Evolutionary conservation across 1,140 invertebrate genomes (phyloP).

Genomic region (Eciton burchellii): DNA sequence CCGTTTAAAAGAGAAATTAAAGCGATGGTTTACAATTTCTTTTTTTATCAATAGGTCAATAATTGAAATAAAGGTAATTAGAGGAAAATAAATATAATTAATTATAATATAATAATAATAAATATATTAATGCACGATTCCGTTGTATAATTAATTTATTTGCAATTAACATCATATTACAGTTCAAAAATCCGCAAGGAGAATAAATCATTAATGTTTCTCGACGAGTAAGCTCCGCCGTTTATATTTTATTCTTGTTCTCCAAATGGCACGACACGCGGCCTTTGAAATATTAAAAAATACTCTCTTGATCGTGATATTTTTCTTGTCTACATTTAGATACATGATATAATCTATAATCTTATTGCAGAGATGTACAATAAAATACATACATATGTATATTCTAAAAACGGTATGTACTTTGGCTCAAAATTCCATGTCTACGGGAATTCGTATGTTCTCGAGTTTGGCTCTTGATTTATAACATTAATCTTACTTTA

Average conservation of each 20-base stretch:
- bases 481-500: constrained; percentile 36
- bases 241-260: not conserved
- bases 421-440: constrained; percentile 55
- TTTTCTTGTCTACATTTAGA: constrained; percentile 22
- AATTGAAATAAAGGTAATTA: no score
- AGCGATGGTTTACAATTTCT: no score
- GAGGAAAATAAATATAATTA: no score
- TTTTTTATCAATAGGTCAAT: no score
- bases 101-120: constrained; percentile 68
- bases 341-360: constrained; percentile 23
- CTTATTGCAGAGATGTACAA: not conserved
- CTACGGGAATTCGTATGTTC: constrained; percentile 31
- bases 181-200: constrained; percentile 36
- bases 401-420: constrained; percentile 42
- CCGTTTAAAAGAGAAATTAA: no score
- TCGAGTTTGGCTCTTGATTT: constrained; percentile 15
- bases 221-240: not conserved
- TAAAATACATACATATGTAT: constrained; percentile 50
- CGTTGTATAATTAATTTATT: constrained; percentile 38
- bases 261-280: constrained; percentile 8
- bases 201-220: constrained; percentile 40
- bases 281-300: constrained; percentile 66
- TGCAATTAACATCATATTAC: constrained; percentile 25
- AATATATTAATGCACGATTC: not conserved
- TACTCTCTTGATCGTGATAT: constrained; percentile 42